A percentile compares a stretch with the other conserved stretches of the same genome.
Evolutionary conservation across 37 sponge, comb jelly and placozoan species (phyloP).

Genomic region (Agelas oroides): DNA sequence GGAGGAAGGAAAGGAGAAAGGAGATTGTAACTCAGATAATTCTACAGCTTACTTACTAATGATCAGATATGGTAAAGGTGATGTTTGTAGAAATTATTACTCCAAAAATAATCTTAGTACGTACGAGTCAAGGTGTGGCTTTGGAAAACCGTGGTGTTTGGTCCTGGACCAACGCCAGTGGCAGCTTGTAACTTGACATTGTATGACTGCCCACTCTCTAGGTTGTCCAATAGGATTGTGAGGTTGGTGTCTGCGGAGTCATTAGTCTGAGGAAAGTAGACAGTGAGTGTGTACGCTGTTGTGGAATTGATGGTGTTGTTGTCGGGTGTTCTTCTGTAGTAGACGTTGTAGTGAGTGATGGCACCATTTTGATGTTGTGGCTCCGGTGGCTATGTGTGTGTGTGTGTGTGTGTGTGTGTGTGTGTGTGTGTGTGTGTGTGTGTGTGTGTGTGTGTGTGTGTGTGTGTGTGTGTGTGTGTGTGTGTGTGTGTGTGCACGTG

Average conservation of each 20-base stretch:
- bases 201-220: slow-evolving; percentile 36
- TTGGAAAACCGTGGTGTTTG: slow-evolving; percentile 25
- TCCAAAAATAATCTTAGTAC: not conserved
- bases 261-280: not conserved
- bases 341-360: slow-evolving; percentile 51
- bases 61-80: too few species aligned
- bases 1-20: too few species aligned
- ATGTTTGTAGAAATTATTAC: not conserved
- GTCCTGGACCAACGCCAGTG: slow-evolving; percentile 58
- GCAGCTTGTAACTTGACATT: slow-evolving; percentile 49
- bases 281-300: not conserved
- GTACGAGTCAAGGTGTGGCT: slow-evolving; percentile 5
- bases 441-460: too few species aligned
- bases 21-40: too few species aligned
- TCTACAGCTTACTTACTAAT: too few species aligned
- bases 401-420: slow-evolving; percentile 7
- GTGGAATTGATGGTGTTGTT: not conserved
- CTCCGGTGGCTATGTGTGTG: slow-evolving; percentile 28
- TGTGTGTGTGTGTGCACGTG: too few species aligned
- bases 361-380: slow-evolving; percentile 52
- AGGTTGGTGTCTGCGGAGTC: not conserved
- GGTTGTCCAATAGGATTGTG: not conserved
- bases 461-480: too few species aligned
- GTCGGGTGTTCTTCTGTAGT: slow-evolving; percentile 27
- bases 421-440: too few species aligned